Evolutionary conservation across 2,888 invertebrate species (phyloP).

Genomic region (Eutolmus rufibarbis): DNA sequence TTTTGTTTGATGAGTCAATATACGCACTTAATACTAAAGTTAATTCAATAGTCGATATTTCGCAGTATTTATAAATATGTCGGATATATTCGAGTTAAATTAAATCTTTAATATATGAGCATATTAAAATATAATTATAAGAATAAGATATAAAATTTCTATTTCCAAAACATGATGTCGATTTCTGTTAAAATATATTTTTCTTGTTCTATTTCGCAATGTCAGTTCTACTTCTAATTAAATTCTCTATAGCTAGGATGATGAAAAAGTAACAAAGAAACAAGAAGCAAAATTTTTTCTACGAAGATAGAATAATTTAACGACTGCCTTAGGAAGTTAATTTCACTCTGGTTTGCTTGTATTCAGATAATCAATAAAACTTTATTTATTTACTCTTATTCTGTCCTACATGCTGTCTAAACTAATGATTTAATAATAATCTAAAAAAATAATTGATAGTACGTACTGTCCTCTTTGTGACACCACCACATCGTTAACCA

Average conservation of each 20-base stretch:
- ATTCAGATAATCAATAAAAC: background rate
- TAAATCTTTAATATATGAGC: background rate
- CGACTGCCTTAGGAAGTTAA: no score
- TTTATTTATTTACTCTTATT: no score
- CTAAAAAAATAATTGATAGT: background rate
- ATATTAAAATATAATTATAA: no score
- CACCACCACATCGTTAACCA: background rate
- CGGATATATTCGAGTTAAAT: background rate
- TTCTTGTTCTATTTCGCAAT: no score
- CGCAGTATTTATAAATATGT: background rate
- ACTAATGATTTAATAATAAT: background rate
- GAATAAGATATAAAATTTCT: no score
- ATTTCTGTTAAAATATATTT: no score
- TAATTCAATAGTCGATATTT: background rate
- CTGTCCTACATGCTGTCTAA: background rate
- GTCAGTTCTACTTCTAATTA: no score
- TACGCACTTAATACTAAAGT: background rate
- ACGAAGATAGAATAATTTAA: background rate
- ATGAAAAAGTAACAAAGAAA: background rate
- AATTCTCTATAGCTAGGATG: background rate
- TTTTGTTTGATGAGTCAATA: background rate
- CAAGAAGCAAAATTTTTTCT: background rate
- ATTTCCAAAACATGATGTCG: no score
- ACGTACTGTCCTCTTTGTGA: background rate
- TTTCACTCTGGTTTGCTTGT: background rate